Percentiles rank a stretch among this genome's conserved stretches.
These are phyloP conservation scores for Lochmaea crataegi DNA, from an alignment of 2,888 invertebrate genomes.

Conservation along the genomic window DNA sequence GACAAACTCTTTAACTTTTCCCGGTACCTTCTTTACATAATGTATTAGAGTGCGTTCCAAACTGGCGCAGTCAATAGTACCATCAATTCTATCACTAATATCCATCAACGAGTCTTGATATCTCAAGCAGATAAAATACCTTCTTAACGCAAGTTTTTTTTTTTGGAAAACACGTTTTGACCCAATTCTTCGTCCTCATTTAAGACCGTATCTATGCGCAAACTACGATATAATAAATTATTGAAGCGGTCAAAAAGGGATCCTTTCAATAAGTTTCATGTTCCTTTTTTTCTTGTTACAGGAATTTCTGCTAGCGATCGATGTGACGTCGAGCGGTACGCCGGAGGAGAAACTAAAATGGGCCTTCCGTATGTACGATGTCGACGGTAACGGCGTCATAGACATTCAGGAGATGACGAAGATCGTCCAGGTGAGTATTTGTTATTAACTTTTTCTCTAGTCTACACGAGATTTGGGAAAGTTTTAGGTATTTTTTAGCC, in stretches of 20 bases:
- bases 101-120: too few species aligned
- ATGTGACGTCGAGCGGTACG: slow-evolving; percentile 96
- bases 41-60: not conserved
- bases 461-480: not conserved
- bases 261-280: slow-evolving; percentile 25
- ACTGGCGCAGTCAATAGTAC: not conserved
- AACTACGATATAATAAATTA: slow-evolving; percentile 30
- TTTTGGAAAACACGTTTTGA: not conserved
- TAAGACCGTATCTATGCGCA: too few species aligned
- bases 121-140: not conserved
- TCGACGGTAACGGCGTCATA: slow-evolving; percentile 97
- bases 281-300: slow-evolving; percentile 61
- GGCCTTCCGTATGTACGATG: slow-evolving; percentile 99
- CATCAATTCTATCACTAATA: too few species aligned
- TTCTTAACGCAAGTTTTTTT: too few species aligned
- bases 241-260: slow-evolving; percentile 21
- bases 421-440: slow-evolving; percentile 90
- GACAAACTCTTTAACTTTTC: too few species aligned
- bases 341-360: slow-evolving; percentile 98
- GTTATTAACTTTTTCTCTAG: slow-evolving; percentile 1
- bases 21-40: too few species aligned
- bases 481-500: not conserved
- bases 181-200: not conserved
- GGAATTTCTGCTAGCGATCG: slow-evolving; percentile 98
- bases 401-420: slow-evolving; percentile 99